phyloP scores from a whole-genome alignment of 2,888 invertebrate genomes.

The Leptogaster cylindrica region DNA sequence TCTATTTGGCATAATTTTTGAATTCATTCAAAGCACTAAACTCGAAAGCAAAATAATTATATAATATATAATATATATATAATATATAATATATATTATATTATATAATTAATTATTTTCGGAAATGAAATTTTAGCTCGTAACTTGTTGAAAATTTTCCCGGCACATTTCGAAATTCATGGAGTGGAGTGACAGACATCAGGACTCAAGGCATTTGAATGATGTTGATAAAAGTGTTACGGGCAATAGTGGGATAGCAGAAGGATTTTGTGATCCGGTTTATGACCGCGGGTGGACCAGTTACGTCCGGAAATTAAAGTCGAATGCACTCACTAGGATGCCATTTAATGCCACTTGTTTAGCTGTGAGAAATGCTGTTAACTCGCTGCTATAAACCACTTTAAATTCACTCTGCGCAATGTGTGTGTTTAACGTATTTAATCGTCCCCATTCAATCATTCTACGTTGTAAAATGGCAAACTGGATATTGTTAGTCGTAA shows the following conservation, averaged over 20 bases:
- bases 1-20: too few species aligned
- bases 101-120: too few species aligned
- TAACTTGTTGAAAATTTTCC: conserved; percentile 4
- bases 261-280: not conserved
- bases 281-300: not conserved
- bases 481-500: not conserved
- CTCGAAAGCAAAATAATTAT: too few species aligned
- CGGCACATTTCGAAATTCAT: conserved; percentile 1
- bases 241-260: not conserved
- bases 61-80: too few species aligned
- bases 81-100: too few species aligned
- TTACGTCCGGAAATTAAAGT: not conserved
- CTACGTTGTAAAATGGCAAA: not conserved
- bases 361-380: too few species aligned
- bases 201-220: not conserved
- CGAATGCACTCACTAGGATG: not conserved
- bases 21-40: too few species aligned
- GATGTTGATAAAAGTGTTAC: not conserved
- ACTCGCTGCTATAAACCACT: too few species aligned
- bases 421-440: too few species aligned
- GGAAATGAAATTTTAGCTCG: too few species aligned
- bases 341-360: not conserved
- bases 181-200: not conserved
- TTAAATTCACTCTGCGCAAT: too few species aligned
- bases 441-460: not conserved